Evolutionary conservation across 2,797 vertebrate species (phyloP).

Genomic region (Leptodactylus fallax): DNA sequence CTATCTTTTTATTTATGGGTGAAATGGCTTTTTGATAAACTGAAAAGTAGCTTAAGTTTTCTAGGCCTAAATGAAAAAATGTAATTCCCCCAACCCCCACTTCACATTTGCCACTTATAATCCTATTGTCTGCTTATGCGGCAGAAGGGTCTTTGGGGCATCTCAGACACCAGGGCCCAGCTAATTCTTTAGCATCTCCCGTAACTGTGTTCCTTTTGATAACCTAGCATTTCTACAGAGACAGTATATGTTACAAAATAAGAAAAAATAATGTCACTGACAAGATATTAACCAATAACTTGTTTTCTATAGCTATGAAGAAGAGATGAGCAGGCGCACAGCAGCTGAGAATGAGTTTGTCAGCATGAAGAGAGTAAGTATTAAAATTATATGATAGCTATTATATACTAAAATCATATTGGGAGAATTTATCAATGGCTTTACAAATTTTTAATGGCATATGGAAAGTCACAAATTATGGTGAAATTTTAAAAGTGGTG

Average conservation of each 20-base stretch:
- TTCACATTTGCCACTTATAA: no score
- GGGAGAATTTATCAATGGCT: no score
- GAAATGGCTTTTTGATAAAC: background rate
- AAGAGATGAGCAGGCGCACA: slow-evolving; percentile 83
- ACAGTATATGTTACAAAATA: background rate
- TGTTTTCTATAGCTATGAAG: slow-evolving; percentile 76
- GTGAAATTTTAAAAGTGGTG: no score
- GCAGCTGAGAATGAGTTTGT: slow-evolving; percentile 85
- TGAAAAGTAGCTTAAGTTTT: background rate
- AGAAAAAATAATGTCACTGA: background rate
- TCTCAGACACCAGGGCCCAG: no score
- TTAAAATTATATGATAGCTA: background rate
- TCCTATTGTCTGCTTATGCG: background rate
- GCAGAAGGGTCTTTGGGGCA: no score
- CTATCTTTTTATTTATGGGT: background rate
- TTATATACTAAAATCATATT: background rate
- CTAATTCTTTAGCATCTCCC: no score
- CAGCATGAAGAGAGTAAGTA: slow-evolving; percentile 82
- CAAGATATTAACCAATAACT: background rate
- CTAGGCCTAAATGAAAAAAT: background rate
- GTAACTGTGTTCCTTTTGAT: no score
- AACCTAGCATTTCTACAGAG: no score
- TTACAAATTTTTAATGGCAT: no score
- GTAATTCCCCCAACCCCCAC: no score
- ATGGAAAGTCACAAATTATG: no score